Percentiles rank a stretch among this genome's conserved stretches.
Evolutionary conservation across 92 coral and sea anemone species (phyloP).

Genomic region (Siderastrea siderea): DNA sequence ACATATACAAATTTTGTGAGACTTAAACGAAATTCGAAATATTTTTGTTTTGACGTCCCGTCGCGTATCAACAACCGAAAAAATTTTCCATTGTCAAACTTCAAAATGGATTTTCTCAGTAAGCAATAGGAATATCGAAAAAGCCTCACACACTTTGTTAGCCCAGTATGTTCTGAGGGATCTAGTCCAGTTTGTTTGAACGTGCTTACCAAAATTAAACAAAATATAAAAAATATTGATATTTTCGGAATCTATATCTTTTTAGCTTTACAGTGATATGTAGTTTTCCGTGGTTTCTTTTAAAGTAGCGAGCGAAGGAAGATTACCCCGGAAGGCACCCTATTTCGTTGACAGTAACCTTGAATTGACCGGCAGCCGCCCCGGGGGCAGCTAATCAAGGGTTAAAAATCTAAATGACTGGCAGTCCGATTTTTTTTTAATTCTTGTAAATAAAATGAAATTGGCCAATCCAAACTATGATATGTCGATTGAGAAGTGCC

Average conservation of each 20-base stretch:
- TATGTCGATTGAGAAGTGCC: too few relatives aligned
- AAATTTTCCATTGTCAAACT: neutral
- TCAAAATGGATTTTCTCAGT: conserved; percentile 2
- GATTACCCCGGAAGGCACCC: neutral
- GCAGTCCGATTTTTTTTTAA: too few relatives aligned
- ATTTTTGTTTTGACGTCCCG: neutral
- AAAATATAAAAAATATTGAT: neutral
- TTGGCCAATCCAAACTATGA: too few relatives aligned
- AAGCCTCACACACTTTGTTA: neutral
- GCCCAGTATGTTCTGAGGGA: neutral
- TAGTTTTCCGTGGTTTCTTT: conserved; percentile 2
- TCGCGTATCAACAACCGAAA: neutral
- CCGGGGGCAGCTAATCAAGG: too few relatives aligned
- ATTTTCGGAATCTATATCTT: conserved; percentile 1
- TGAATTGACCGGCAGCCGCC: too few relatives aligned
- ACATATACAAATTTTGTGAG: neutral
- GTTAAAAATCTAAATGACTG: too few relatives aligned
- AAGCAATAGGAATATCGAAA: neutral
- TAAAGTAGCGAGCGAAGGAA: neutral
- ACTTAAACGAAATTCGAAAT: neutral
- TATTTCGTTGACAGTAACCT: neutral
- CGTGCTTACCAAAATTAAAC: conserved; percentile 8
- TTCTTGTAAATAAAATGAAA: too few relatives aligned
- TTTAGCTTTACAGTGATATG: neutral
- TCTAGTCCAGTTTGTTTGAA: conserved; percentile 4